Percentiles rank a stretch among this genome's conserved stretches.
phyloP scores from a whole-genome alignment of 2,888 invertebrate genomes.

The Dicyrtoma fusca region DNA sequence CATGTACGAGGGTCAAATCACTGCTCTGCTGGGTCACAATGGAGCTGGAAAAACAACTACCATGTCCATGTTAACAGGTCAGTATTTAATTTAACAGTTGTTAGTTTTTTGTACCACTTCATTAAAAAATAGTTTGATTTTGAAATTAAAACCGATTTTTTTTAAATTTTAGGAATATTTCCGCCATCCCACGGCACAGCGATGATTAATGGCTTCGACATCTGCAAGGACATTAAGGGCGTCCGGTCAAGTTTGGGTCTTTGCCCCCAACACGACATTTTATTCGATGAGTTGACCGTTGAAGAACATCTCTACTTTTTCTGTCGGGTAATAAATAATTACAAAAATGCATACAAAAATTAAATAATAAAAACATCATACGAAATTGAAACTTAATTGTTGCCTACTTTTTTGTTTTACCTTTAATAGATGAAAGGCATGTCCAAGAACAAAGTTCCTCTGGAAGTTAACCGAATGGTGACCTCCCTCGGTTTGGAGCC shows the following conservation, averaged over 20 bases:
- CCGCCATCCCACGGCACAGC: constrained; percentile 73
- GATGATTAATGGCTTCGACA: constrained; percentile 73
- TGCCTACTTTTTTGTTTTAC: neutral
- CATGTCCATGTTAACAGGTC: constrained; percentile 72
- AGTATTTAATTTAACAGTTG: constrained; percentile 6
- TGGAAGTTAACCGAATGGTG: constrained; percentile 63
- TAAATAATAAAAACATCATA: too few relatives aligned
- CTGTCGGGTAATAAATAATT: constrained; percentile 64
- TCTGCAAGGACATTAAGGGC: constrained; percentile 67
- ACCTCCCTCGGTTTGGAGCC: constrained; percentile 67
- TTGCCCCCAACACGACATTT: constrained; percentile 88
- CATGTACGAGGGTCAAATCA: constrained; percentile 81
- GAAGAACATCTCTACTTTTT: constrained; percentile 82
- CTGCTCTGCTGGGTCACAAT: constrained; percentile 85
- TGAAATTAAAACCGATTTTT: neutral
- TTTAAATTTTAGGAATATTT: constrained; percentile 66
- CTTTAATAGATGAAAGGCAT: constrained; percentile 67
- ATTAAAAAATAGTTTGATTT: too few relatives aligned
- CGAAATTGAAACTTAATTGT: too few relatives aligned
- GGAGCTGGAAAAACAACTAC: constrained; percentile 83
- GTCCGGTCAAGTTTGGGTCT: constrained; percentile 78
- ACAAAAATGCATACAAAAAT: neutral
- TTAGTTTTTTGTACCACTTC: too few relatives aligned
- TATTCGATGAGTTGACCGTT: constrained; percentile 81
- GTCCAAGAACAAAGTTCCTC: constrained; percentile 63